phyloP scores from a whole-genome alignment of 2,797 vertebrate genomes.

The Pseudochirops corinnae region DNA sequence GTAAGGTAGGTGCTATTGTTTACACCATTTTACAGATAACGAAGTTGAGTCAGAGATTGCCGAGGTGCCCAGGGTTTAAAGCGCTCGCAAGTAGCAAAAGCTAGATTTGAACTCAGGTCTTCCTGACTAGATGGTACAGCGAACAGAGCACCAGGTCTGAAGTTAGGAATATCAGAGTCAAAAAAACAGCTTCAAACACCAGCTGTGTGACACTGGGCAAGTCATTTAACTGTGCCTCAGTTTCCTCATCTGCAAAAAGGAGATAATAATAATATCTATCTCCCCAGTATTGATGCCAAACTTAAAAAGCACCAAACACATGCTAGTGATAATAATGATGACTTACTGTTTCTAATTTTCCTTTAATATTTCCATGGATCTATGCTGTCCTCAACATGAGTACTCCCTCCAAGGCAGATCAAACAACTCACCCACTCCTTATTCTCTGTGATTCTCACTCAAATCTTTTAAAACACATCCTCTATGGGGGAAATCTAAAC shows the following conservation, averaged over 20 bases:
- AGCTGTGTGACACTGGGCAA: not conserved
- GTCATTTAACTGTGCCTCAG: not conserved
- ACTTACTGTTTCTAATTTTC: not conserved
- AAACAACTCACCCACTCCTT: not conserved
- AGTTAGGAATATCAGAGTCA: not conserved
- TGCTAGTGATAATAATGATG: not conserved
- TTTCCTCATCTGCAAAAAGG: not conserved
- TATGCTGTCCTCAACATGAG: not conserved
- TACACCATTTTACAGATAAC: not conserved
- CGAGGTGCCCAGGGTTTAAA: not conserved
- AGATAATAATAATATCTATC: not conserved
- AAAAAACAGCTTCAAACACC: not conserved
- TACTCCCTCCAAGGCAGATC: not conserved
- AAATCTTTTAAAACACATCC: not conserved
- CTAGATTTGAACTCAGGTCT: not conserved
- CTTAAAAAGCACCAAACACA: not conserved
- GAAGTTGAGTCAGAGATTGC: not conserved
- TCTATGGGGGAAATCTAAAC: not conserved
- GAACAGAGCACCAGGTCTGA: too few species aligned
- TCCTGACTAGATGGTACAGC: not conserved
- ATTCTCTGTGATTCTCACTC: not conserved
- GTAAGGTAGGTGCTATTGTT: not conserved
- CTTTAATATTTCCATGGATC: not conserved
- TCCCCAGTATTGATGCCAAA: not conserved
- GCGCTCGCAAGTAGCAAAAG: not conserved